These are phyloP conservation scores for Hydractinia echinata DNA, from an alignment of 30 jellyfish, hydroid and myxozoan genomes.

Conservation along the genomic window DNA sequence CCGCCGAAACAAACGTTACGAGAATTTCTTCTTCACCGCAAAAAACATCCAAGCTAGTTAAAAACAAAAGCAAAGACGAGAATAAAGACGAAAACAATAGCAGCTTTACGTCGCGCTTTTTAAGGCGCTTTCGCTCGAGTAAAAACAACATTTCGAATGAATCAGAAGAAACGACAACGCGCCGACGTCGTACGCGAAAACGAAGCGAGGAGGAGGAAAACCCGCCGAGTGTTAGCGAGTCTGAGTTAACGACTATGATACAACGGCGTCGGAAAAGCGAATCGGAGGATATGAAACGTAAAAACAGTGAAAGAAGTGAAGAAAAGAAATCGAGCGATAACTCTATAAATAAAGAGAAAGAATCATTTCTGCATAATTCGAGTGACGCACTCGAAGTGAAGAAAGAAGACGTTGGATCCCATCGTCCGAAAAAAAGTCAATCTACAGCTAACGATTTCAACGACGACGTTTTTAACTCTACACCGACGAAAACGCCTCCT, in stretches of 20 bases:
- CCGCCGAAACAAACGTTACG: neutral
- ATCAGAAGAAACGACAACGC: neutral
- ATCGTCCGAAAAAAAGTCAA: too few species aligned
- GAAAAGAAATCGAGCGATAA: too few species aligned
- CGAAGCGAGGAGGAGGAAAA: neutral
- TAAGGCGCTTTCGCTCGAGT: neutral
- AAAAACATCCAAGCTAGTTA: conserved; percentile 19
- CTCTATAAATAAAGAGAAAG: too few species aligned
- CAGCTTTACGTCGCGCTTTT: conserved; percentile 14
- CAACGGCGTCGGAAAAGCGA: conserved; percentile 5
- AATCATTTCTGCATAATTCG: too few species aligned
- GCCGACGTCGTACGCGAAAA: conserved; percentile 7
- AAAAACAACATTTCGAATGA: neutral
- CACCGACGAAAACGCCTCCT: too few species aligned
- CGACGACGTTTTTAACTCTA: too few species aligned
- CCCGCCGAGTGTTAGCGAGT: neutral
- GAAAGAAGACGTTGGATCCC: too few species aligned
- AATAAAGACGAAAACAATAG: conserved; percentile 5
- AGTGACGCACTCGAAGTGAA: too few species aligned
- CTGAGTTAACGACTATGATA: neutral
- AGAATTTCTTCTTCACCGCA: neutral
- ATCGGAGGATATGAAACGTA: neutral
- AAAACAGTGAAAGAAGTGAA: too few species aligned
- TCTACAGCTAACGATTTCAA: too few species aligned
- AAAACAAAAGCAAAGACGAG: conserved; percentile 5